Base-by-base conservation (phyloP, 2,888 invertebrate species). In the Cinara cedri region DNA sequence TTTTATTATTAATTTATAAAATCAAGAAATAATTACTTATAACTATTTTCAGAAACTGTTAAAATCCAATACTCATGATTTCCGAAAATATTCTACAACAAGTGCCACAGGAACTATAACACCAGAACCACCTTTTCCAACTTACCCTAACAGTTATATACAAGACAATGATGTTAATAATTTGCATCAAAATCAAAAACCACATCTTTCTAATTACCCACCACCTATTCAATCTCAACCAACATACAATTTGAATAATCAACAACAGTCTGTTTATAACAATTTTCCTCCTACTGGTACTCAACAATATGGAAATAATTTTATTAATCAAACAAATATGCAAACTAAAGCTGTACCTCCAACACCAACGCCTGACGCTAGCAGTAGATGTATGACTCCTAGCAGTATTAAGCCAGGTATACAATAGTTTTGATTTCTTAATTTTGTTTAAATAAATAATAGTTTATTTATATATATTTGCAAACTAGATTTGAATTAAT, bases 91-190 rank as follows among this genome's bases (percentile, higher is more conserved):
- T n/a, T 78, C 78, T 60, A 42, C n/a, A 49, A 49, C 57, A 19
- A 78, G 76, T 78, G 76, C 68, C 11, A 68, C 76, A 9, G 68
- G 78, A n/a, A 78, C 78, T 42, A 9, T 78, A 24, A 78, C 78
- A 24, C 78, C 78, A 24, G 78, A 78, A 78, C 70, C 78, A 42
- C 70, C 78, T 51, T 78, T 78, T 51, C 70, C 60, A n/a, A 60
- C 68, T 49, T 78, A 70, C 14, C 11, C 70, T 16, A 78, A 78
- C 9, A 78, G 70, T 51, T 57, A 10, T 55, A 21, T 62, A 8
- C 70, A 19, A 78, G 42, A 70, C 34, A 49, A 49, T 34, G 51
- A 51, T 26, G n/a, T 10, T 49, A 49, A 49, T 34, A 42, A 62
- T 26, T 13, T 10, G 3, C 3, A 34, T 60, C 78, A 70, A 68